Conservation (phyloP, 2,113 vertebrate species). For the Perca fluviatilis region DNA sequence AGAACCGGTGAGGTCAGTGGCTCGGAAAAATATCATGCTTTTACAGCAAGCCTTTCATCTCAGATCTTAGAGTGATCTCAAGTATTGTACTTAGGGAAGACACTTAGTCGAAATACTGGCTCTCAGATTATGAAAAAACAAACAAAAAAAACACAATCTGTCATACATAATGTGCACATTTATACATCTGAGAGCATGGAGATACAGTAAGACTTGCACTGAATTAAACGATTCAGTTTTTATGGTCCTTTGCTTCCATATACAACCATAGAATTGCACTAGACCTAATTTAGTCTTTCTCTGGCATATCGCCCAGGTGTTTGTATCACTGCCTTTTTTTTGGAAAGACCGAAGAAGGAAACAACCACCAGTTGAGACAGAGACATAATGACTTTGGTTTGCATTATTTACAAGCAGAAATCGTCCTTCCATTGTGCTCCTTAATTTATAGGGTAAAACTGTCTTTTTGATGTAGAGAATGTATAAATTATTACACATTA, state of each 20-base stretch:
- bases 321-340: no score
- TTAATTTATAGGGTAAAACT: not conserved
- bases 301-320: no score
- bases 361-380: no score
- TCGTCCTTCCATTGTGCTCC: not conserved
- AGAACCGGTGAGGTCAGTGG: slow-evolving; percentile 28
- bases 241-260: not conserved
- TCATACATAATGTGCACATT: not conserved
- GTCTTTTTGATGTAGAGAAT: not conserved
- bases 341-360: no score
- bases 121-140: not conserved
- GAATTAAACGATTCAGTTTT: not conserved
- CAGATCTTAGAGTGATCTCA: slow-evolving; percentile 25
- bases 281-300: not conserved
- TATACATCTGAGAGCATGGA: slow-evolving; percentile 21
- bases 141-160: not conserved
- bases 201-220: not conserved
- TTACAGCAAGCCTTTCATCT: slow-evolving; percentile 53
- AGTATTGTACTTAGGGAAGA: slow-evolving; percentile 20
- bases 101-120: slow-evolving; percentile 18
- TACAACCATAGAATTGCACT: not conserved
- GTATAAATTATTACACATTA: slow-evolving; percentile 1
- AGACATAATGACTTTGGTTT: no score
- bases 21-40: slow-evolving; percentile 21
- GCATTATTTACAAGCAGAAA: no score